A percentile compares a stretch with the other conserved stretches of the same genome.
Conservation (phyloP, 2,797 vertebrate species). For the Otolemur crassicaudatus region DNA sequence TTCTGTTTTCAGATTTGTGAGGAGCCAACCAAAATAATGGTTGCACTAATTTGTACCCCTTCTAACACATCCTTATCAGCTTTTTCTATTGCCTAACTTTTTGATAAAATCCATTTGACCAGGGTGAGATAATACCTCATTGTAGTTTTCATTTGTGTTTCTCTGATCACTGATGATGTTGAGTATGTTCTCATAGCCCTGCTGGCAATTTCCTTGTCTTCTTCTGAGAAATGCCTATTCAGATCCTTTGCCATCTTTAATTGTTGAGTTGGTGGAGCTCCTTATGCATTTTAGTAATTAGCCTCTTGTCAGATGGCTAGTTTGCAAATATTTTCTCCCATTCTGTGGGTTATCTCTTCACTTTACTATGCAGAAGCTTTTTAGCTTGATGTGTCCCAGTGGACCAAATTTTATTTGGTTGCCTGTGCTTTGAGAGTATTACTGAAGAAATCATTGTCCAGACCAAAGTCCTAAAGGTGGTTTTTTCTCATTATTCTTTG, state of each 20-base stretch:
- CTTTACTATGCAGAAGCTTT: neutral
- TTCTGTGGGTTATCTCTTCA: neutral
- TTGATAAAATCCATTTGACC: neutral
- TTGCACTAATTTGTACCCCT: neutral
- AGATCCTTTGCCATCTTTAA: neutral
- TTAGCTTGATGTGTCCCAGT: neutral
- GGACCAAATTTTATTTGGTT: neutral
- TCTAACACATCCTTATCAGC: neutral
- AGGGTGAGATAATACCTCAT: neutral
- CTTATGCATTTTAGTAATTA: neutral
- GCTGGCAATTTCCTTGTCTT: neutral
- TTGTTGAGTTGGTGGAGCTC: neutral
- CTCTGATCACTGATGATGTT: neutral
- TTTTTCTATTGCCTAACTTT: neutral
- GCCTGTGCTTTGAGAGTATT: neutral
- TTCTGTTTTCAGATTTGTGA: neutral
- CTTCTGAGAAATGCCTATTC: neutral
- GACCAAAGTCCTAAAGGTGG: neutral
- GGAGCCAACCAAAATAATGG: neutral
- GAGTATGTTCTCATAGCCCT: neutral
- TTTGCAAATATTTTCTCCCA: neutral
- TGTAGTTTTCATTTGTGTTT: neutral
- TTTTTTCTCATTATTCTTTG: constrained; percentile 29
- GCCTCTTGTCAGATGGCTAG: neutral
- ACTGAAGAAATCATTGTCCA: neutral